Evolutionary conservation across 2,888 invertebrate genomes (phyloP).

Genomic region (Oxyteleia sp.): DNA sequence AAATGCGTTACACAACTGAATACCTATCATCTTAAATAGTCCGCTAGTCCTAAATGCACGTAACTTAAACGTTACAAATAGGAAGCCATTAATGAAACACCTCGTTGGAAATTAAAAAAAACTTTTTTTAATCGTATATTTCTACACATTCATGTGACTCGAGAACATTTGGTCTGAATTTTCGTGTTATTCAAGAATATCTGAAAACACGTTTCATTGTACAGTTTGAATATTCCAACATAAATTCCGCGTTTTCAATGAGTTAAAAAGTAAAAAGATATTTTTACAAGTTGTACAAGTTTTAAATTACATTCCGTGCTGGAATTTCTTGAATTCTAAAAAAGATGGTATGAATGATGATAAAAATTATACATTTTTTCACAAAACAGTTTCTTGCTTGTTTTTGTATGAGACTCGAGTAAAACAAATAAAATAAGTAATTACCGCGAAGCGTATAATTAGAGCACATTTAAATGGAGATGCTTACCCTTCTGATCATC

Average conservation of each 20-base stretch:
- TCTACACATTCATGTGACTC: background rate
- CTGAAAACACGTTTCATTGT: background rate
- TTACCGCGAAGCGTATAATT: too few species aligned
- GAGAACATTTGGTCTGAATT: constrained; percentile 2
- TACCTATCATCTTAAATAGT: background rate
- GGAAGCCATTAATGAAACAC: constrained; percentile 4
- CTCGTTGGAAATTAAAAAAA: constrained; percentile 1
- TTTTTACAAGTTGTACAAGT: too few species aligned
- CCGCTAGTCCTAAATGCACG: background rate
- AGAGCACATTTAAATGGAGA: background rate
- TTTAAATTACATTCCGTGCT: too few species aligned
- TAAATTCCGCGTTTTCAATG: background rate
- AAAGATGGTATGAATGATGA: background rate
- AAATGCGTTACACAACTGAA: background rate
- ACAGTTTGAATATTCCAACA: background rate
- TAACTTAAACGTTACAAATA: constrained; percentile 1
- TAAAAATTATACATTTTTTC: too few species aligned
- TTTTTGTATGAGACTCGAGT: too few species aligned
- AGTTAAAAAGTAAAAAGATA: too few species aligned
- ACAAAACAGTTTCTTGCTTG: too few species aligned
- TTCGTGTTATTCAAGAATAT: constrained; percentile 1
- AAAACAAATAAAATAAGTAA: too few species aligned
- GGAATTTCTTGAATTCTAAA: too few species aligned
- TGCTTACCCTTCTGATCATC: constrained; percentile 85
- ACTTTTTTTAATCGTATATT: background rate